A percentile compares a stretch with the other conserved stretches of the same genome.
phyloP scores from a whole-genome alignment of 2,888 invertebrate species.

The Lymantria dispar region DNA sequence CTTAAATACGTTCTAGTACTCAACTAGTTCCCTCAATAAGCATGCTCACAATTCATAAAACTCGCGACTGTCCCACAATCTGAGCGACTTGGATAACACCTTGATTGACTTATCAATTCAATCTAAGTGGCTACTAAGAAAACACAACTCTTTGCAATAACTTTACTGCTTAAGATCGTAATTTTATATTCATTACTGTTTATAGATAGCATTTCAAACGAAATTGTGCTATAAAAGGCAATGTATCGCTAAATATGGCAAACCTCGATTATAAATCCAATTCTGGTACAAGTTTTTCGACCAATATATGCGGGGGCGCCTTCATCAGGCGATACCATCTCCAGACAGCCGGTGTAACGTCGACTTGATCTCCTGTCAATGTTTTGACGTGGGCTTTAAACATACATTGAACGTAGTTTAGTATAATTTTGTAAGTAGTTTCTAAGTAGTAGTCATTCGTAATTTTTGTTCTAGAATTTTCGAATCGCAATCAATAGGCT shows the following conservation, averaged over 20 bases:
- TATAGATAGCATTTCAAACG: not conserved
- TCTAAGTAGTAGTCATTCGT: too few species aligned
- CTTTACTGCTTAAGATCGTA: not conserved
- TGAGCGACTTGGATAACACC: slow-evolving; percentile 38
- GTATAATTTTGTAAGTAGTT: not conserved
- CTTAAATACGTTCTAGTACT: not conserved
- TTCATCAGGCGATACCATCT: slow-evolving; percentile 64
- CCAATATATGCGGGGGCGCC: slow-evolving; percentile 56
- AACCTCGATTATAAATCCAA: not conserved
- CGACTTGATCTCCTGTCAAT: slow-evolving; percentile 55
- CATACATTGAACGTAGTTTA: not conserved
- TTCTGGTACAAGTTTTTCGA: slow-evolving; percentile 3
- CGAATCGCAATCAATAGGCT: too few species aligned
- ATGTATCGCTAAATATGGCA: not conserved
- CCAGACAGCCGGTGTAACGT: slow-evolving; percentile 39
- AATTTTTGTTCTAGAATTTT: too few species aligned
- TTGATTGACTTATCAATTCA: slow-evolving; percentile 66
- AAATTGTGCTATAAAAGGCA: not conserved
- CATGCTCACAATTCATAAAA: slow-evolving; percentile 26
- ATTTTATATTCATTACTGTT: not conserved
- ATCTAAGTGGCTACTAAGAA: slow-evolving; percentile 36
- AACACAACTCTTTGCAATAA: not conserved
- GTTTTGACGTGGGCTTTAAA: slow-evolving; percentile 56
- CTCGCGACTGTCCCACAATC: slow-evolving; percentile 30
- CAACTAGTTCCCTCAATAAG: slow-evolving; percentile 17